Evolutionary conservation across 92 coral and sea anemone genomes (phyloP), one percentile per base, ranked within the genome.

Genomic region (Epizoanthus illoricatus): DNA sequence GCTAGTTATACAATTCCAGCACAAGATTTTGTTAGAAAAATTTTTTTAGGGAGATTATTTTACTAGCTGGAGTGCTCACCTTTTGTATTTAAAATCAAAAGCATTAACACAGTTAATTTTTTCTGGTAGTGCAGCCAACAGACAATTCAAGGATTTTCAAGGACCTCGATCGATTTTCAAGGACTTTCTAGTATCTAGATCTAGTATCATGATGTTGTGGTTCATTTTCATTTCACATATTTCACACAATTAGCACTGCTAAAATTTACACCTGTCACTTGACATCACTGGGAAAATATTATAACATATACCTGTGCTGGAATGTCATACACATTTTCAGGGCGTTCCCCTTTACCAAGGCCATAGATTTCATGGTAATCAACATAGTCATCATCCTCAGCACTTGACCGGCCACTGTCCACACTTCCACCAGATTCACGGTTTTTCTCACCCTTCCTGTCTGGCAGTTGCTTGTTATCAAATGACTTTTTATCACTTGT

Each of bases 291-390:
- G 36, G 28, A 74, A 73, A 13, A 12, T n/a, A 54, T 13, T 9
- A 3, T 52, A 60, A 5, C 7, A 79, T 91, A 49, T 85, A 95
- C 98, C 90, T 90, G 92, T 49, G 86, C 97, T 19, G 97, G 97
- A 73, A 92, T 91, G 75, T 92, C 97, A 58, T 92, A 92, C 28
- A 92, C 84, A 74, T 84, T 89, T 82, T 88, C 86, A 18, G 92
- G 88, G 39, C 85, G 88, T 42, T 80, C 89, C 20, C 86, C 81
- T 58, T 74, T 56, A 7, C 98, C 96, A 80, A 85, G 73, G 4
- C 98, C 98, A 83, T 95, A 95, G 55, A 95, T 95, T 68, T 95
- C 98, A 71, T 93, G 98, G 70, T 95, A 95, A 83, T 95, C 98
- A 6, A 95, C 98, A 76, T 95, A 95, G 81, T 95, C 98, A 76